These are phyloP conservation scores for Megaceryle alcyon DNA, from an alignment of 2,797 vertebrate species.

Conservation along the genomic window DNA sequence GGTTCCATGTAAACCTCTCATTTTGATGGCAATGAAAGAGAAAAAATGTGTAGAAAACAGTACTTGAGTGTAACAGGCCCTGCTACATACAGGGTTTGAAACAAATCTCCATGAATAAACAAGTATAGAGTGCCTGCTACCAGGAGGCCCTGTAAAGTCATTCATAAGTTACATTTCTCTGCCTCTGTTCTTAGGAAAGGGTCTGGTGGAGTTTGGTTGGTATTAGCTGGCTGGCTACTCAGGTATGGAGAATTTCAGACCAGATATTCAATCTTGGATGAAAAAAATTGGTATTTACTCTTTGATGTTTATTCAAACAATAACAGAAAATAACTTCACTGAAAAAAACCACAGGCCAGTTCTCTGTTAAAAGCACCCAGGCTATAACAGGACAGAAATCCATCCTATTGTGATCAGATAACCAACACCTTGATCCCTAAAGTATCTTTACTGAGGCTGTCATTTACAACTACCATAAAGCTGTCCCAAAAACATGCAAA, in stretches of 20 bases:
- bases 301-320: not conserved
- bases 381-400: not conserved
- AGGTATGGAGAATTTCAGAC: not conserved
- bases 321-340: not conserved
- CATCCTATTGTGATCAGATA: not conserved
- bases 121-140: not conserved
- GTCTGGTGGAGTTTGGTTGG: not conserved
- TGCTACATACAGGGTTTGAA: not conserved
- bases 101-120: not conserved
- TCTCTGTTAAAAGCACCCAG: not conserved
- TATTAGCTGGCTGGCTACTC: not conserved
- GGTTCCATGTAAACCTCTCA: not conserved
- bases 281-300: not conserved
- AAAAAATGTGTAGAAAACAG: not conserved
- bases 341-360: not conserved
- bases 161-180: not conserved
- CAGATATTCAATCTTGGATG: not conserved
- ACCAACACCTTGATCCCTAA: not conserved
- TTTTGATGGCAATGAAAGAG: not conserved
- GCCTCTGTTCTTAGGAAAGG: not conserved
- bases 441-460: not conserved
- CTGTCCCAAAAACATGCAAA: not conserved
- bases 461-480: constrained; percentile 22
- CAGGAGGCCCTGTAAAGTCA: not conserved
- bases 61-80: not conserved